A percentile compares a stretch with the other conserved stretches of the same genome.
phyloP scores from a whole-genome alignment of 2,888 invertebrate species.

The Calameuta idolon region DNA sequence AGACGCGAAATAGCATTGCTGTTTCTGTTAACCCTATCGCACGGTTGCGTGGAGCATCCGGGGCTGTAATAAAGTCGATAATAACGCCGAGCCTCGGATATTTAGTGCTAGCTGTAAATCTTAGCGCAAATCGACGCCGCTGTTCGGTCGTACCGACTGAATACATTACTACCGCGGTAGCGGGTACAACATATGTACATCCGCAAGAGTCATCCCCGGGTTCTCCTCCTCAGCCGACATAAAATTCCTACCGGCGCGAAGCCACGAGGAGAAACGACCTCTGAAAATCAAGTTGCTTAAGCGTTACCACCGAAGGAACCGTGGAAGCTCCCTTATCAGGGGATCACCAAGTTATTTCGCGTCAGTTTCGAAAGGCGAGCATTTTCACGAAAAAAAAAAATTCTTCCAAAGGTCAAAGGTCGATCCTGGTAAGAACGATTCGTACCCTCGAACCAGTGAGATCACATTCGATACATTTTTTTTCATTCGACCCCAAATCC shows the following conservation, averaged over 20 bases:
- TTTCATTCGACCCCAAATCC: background rate
- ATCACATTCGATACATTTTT: background rate
- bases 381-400: background rate
- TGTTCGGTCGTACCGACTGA: conserved; percentile 50
- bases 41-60: conserved; percentile 45
- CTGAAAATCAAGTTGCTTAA: conserved; percentile 39
- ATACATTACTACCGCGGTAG: conserved; percentile 54
- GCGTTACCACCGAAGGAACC: conserved; percentile 16
- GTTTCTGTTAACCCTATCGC: conserved; percentile 58
- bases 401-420: background rate
- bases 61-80: conserved; percentile 59
- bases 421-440: background rate
- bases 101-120: conserved; percentile 63
- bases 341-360: background rate
- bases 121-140: conserved; percentile 57
- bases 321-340: background rate
- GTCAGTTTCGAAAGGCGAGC: background rate
- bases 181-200: conserved; percentile 24
- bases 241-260: conserved; percentile 40
- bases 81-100: conserved; percentile 59
- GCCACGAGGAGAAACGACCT: conserved; percentile 35
- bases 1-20: conserved; percentile 55
- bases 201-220: background rate
- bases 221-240: conserved; percentile 25
- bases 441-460: background rate